Percentiles rank a stretch among this genome's conserved stretches.
Conservation (phyloP, 2,797 vertebrate species). For the Eulemur rubriventer region DNA sequence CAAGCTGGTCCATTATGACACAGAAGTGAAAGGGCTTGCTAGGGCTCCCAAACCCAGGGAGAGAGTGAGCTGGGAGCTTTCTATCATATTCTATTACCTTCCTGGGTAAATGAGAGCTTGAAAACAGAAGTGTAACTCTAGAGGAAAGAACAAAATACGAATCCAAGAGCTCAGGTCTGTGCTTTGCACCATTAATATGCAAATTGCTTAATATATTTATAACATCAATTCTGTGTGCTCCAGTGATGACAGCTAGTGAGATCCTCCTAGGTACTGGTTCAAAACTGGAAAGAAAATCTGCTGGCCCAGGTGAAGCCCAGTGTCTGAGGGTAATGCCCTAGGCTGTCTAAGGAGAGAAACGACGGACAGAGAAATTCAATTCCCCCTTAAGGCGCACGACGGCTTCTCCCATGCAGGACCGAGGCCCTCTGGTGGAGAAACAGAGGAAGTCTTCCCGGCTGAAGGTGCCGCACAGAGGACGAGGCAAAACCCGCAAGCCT, state of each 20-base stretch:
- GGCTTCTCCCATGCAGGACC: conserved; percentile 24
- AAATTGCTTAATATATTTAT: background rate
- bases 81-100: background rate
- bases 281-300: background rate
- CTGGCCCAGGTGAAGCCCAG: background rate
- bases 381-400: background rate
- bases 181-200: background rate
- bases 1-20: background rate
- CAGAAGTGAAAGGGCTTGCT: background rate
- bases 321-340: background rate
- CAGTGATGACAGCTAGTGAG: background rate
- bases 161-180: background rate
- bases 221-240: background rate
- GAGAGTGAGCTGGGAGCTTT: background rate
- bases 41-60: background rate
- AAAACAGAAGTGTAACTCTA: background rate
- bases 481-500: background rate
- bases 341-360: background rate
- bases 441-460: background rate
- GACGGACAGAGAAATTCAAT: background rate
- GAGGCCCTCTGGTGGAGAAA: conserved; percentile 71
- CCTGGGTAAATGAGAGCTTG: background rate
- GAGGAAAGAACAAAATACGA: background rate
- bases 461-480: rapidly evolving
- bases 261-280: background rate